Base-by-base conservation (phyloP, 2,113 vertebrate genomes). In the Origma solitaria region DNA sequence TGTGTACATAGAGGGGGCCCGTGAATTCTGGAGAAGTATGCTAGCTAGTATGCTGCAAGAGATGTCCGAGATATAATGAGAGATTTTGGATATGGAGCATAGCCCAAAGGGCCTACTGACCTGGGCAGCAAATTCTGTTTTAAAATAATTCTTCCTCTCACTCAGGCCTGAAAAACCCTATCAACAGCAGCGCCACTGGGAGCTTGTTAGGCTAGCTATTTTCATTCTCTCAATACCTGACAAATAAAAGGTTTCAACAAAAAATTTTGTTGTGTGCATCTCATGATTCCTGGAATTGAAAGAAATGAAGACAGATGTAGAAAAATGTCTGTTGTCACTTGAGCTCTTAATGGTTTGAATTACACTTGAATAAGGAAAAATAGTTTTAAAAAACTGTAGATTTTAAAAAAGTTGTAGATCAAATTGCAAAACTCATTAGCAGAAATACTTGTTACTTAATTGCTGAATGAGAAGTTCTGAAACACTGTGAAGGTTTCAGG, bases 1-100 rank as follows among this genome's bases (percentile, higher is more conserved):
- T 31, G 4, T 3, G 3, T 56, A 45, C 13, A 14, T 13, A 44
- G 28, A 40, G 7, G 5, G 3, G 4, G 0, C 3, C 17, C 4
- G 28, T 23, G 30, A 56, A 57, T 45, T 38, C 28, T 64, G n/a
- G 11, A 54, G 31, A 40, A 33, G 4, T 5, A 22, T 44, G 27
- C 15, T 75, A 60, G 21, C 54, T 65, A 31, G 44, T 58, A 27
- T 30, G 6, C 8, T 42, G 16, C 23, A 45, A 42, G 16, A 28
- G 4, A 15, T 45, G 28, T 7, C 51, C 13, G 28, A 49, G 13
- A 70, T 20, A 61, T 3, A 57, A 54, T 53, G 42, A 79, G 38
- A 85, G 4, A n/a, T 58, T 79, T 13, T 88, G 47, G 71, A 38
- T 7, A 12, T 35, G 35, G 11, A 60, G 6, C 58, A 23, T 7